Evolutionary conservation across 2,113 vertebrate species (phyloP).

Genomic region (Chlorodrepanis virens): DNA sequence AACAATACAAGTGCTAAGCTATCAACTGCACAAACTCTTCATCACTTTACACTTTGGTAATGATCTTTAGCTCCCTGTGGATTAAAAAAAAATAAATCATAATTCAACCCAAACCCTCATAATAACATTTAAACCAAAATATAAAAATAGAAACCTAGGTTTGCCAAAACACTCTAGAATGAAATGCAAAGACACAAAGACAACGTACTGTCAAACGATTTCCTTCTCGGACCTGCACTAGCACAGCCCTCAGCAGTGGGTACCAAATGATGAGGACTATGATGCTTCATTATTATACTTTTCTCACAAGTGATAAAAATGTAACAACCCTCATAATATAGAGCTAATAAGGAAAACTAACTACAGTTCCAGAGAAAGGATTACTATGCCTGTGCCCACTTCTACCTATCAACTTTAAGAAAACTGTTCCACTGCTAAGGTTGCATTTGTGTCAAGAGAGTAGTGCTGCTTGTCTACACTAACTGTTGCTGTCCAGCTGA

Average conservation of each 20-base stretch:
- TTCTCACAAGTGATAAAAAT: background rate
- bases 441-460: background rate
- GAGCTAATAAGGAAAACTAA: background rate
- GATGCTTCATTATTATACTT: background rate
- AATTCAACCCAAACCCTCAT: background rate
- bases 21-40: background rate
- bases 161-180: background rate
- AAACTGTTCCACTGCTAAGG: background rate
- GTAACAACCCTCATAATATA: background rate
- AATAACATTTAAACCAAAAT: background rate
- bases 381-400: background rate
- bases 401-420: background rate
- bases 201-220: fast-evolving
- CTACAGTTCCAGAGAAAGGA: background rate
- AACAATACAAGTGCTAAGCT: background rate
- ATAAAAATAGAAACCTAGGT: background rate
- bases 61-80: background rate
- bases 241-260: fast-evolving
- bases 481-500: background rate
- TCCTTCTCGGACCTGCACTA: background rate
- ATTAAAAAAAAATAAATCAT: background rate
- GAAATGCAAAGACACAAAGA: background rate
- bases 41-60: background rate
- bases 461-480: background rate
- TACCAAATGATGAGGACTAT: background rate